Base-by-base conservation (phyloP, 2,113 vertebrate genomes). In the Lates calcarifer region DNA sequence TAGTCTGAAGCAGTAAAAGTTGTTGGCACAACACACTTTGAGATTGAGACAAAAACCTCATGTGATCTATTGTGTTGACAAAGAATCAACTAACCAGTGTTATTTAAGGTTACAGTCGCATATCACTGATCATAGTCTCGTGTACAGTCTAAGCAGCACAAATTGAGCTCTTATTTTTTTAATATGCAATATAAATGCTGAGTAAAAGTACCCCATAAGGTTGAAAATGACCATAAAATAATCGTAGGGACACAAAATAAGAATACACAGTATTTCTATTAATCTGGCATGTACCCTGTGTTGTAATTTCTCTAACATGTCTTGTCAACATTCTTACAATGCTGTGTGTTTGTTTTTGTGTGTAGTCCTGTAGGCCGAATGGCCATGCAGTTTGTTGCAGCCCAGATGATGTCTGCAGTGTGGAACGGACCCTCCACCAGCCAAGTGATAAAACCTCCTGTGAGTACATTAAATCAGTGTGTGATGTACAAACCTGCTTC, bases 371-470 rank as follows among this genome's bases (percentile, higher is more conserved):
- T 98, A 83, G 96, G 96, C 79, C 96, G 96, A 80, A 99, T 99
- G 97, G 97, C 98, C 31, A 95, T 97, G 26, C 97, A 98, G 93
- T 95, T 98, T 83, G 98, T 99, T n/a, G 95, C 97, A 1, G 90
- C 97, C 8, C 98, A 99, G 76, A 96, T 99, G 93, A 97, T 97
- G 62, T 97, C 97, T 5, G 68, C 95, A 24, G 91, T 96, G 78
- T 97, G 96, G 95, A 95, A 91, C 61, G 93, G 89, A 13, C 84
- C 93, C 0, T 58, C 95, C 58, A 88, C 82, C 82, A 95, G 94
- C 72, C 97, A 96, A 57, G 89, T 93, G 43, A 91, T 96, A 93
- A 94, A 96, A 15, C 89, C 95, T 12, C 49, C 87, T 11, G 77
- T 95, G 56, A 87, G 89, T 85, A 8, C 6, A 8, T 28, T 0